Percentiles rank a stretch among this genome's conserved stretches.
Evolutionary conservation across 1,140 invertebrate genomes (phyloP).

Genomic region (Bemisia tabaci): DNA sequence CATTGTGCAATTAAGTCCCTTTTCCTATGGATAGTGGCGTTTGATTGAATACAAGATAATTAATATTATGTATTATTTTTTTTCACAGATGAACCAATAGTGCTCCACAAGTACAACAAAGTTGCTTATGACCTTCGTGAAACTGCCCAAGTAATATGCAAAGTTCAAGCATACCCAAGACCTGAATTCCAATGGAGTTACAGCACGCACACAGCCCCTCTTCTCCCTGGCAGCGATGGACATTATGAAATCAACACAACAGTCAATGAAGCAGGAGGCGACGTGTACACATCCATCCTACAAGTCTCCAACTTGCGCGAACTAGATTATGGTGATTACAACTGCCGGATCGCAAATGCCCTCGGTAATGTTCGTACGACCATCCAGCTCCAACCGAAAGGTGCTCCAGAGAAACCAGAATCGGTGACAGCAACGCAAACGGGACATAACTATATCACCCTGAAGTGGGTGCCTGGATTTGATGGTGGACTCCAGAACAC

Average conservation of each 20-base stretch:
- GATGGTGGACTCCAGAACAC: slow-evolving; percentile 74
- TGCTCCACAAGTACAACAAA: slow-evolving; percentile 70
- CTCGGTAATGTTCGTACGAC: slow-evolving; percentile 58
- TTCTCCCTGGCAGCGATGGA: slow-evolving; percentile 60
- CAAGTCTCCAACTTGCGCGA: slow-evolving; percentile 59
- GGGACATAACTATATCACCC: slow-evolving; percentile 57
- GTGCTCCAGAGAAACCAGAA: slow-evolving; percentile 65
- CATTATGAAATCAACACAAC: slow-evolving; percentile 73
- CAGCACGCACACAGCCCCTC: slow-evolving; percentile 49
- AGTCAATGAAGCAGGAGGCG: slow-evolving; percentile 53
- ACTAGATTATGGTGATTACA: slow-evolving; percentile 79
- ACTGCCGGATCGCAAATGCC: slow-evolving; percentile 61
- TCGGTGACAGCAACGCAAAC: slow-evolving; percentile 50
- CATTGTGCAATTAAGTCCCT: no score
- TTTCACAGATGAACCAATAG: slow-evolving; percentile 63
- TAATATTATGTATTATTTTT: no score
- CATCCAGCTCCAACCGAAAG: slow-evolving; percentile 67
- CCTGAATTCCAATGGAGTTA: slow-evolving; percentile 86
- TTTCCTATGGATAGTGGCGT: no score
- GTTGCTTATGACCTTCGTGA: slow-evolving; percentile 75
- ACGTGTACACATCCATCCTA: slow-evolving; percentile 65
- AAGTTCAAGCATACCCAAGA: slow-evolving; percentile 80
- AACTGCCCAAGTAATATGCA: slow-evolving; percentile 69
- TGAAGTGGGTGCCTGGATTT: slow-evolving; percentile 76
- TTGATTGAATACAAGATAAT: no score